Evolutionary conservation across 2,797 vertebrate genomes (phyloP), one percentile per base, ranked within the genome.

Genomic region (Tragopan temminckii): DNA sequence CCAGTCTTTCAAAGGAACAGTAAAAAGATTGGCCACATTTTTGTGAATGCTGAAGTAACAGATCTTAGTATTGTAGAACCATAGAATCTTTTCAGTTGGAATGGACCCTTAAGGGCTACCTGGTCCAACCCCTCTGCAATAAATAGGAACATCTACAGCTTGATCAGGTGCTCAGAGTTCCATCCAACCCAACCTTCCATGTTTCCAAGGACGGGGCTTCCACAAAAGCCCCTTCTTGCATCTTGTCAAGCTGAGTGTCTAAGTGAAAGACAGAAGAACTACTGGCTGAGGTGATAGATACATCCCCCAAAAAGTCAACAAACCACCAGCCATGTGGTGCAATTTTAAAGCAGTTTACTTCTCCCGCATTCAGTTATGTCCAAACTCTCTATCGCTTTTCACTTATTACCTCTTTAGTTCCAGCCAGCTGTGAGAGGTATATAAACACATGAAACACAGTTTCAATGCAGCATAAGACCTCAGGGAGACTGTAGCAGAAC

Each of bases 331-430:
- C 43, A 18, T 35, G 62, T 35, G 15, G 40, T 38, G 29, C 29
- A 52, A 58, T 74, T 93, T 69, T 74, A 76, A 70, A 92, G 35
- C 48, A 61, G 72, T 42, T 76, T n/a, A 63, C n/a, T 90, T 79
- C 23, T 76, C 40, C 77, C 64, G 15, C 15, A 33, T 79, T 67
- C 45, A 53, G 5, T 3, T 2, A 1, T 21, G 24, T 62, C 61
- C 52, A 80, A 80, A 90, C 70, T 55, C 55, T 90, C 63, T 24
- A n/a, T 36, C 21, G 29, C 17, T 62, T 85, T 85, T 57, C 74
- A 68, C 23, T 77, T 46, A 14, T 1, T n/a, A 63, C 71, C 38
- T 24, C 24, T 36, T 64, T 85, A 75, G 35, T 62, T 58, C 35
- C 64, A 85, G 48, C 9, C 71, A 82, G n/a, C 6, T 55, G 80